phyloP scores from a whole-genome alignment of 1,140 invertebrate species.

The Pararge aegeria region DNA sequence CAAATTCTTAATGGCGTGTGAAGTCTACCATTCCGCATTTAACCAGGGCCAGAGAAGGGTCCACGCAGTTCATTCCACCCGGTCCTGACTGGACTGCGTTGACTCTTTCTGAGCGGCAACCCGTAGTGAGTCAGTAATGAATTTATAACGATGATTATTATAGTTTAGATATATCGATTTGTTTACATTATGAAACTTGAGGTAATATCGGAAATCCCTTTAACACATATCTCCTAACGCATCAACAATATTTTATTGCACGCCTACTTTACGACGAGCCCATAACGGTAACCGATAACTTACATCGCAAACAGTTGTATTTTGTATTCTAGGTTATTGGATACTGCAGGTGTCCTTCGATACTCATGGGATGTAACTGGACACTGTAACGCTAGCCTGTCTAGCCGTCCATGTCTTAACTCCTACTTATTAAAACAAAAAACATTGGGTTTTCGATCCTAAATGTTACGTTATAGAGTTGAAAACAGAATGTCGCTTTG shows the following conservation, averaged over 20 bases:
- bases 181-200: too few species aligned
- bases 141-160: too few species aligned
- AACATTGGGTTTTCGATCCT: slow-evolving; percentile 8
- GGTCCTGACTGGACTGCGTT: too few species aligned
- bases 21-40: too few species aligned
- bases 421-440: slow-evolving; percentile 4
- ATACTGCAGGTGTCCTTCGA: slow-evolving; percentile 45
- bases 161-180: too few species aligned
- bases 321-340: slow-evolving; percentile 41
- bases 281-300: slow-evolving; percentile 12
- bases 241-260: slow-evolving; percentile 2
- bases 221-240: too few species aligned
- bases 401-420: slow-evolving; percentile 40
- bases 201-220: too few species aligned
- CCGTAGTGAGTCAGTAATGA: too few species aligned
- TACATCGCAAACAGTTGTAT: slow-evolving; percentile 27
- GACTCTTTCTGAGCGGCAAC: too few species aligned
- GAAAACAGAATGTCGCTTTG: neutral
- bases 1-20: too few species aligned
- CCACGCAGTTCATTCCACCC: too few species aligned
- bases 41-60: too few species aligned
- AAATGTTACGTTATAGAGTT: neutral
- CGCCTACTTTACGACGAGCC: slow-evolving; percentile 3
- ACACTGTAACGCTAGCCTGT: slow-evolving; percentile 37
- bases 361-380: slow-evolving; percentile 61